phyloP scores from a whole-genome alignment of 2,113 vertebrate genomes.

The Chloropsis cyanopogon region DNA sequence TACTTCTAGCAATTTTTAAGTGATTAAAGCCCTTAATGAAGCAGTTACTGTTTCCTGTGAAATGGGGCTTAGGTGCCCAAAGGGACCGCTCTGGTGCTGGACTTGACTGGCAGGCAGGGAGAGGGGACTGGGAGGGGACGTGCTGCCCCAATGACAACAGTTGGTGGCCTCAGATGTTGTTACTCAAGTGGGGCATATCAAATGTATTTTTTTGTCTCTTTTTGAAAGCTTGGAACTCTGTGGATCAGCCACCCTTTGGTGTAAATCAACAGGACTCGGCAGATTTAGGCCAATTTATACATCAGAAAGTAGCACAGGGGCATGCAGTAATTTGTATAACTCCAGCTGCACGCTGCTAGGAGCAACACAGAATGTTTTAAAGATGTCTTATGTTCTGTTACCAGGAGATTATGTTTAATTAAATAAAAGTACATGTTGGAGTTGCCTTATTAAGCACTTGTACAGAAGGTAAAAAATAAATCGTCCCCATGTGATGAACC shows the following conservation, averaged over 20 bases:
- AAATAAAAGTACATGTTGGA: background rate
- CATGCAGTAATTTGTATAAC: background rate
- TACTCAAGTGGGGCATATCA: background rate
- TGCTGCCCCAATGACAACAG: background rate
- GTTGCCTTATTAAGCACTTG: background rate
- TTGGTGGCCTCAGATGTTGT: background rate
- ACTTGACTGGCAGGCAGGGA: background rate
- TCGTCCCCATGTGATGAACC: background rate
- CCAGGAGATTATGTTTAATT: background rate
- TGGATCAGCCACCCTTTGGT: background rate
- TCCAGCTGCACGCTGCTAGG: background rate
- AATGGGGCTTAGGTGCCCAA: background rate
- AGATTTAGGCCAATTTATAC: background rate
- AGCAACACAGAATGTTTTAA: background rate
- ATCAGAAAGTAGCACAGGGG: accelerated
- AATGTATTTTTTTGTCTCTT: background rate
- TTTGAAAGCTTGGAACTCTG: background rate
- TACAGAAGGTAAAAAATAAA: background rate
- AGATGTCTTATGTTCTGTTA: background rate
- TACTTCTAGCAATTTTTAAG: background rate
- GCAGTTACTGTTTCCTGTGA: background rate
- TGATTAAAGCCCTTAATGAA: background rate
- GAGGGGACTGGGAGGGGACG: background rate
- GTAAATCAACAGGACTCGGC: background rate
- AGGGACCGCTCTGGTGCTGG: background rate